Conservation (phyloP, 35 echinoderm and acorn worm species). For the Lytechinus pictus region DNA sequence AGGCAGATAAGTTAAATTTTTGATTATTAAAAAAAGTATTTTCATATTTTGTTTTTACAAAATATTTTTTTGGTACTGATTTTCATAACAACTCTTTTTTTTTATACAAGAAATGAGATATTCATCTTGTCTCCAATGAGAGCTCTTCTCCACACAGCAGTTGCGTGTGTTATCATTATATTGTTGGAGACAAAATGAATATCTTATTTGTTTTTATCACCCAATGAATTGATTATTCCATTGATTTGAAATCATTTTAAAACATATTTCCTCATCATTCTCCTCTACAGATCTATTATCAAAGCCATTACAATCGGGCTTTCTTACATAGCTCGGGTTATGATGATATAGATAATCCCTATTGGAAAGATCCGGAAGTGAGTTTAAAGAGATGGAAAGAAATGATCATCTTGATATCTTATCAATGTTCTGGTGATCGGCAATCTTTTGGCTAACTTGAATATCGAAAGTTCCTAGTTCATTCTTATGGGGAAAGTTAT, state of each 20-base stretch:
- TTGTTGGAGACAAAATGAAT: no score
- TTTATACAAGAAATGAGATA: background rate
- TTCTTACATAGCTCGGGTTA: background rate
- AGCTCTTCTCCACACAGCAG: no score
- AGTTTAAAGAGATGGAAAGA: background rate
- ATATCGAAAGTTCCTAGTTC: background rate
- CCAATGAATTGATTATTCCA: no score
- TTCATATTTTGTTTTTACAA: no score
- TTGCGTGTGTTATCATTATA: no score
- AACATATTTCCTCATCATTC: background rate
- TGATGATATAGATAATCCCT: background rate
- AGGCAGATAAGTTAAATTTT: no score
- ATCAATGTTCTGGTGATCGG: background rate
- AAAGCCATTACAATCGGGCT: background rate
- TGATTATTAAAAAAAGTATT: no score
- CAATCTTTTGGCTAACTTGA: background rate
- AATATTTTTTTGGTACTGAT: no score
- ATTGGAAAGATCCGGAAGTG: background rate
- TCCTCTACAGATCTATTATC: background rate
- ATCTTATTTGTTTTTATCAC: no score
- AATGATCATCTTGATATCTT: background rate
- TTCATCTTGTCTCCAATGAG: no score
- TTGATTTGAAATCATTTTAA: background rate
- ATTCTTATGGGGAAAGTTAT: background rate
- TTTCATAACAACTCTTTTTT: no score